Base-by-base conservation (phyloP, 2,113 vertebrate species). In the Lycocorax pyrrhopterus region DNA sequence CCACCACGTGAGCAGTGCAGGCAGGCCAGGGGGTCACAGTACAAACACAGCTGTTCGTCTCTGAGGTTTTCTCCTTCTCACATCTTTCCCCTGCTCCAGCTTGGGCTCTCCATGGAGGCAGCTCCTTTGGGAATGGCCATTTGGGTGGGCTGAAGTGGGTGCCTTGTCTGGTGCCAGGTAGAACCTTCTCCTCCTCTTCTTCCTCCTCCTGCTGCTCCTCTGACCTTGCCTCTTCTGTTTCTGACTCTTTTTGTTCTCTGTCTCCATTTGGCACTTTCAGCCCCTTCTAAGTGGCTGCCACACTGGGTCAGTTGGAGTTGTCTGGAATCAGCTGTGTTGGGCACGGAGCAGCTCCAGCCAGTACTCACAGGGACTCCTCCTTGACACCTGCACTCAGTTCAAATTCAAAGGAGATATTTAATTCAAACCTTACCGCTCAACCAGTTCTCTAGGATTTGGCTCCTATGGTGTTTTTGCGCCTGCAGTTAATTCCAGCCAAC, bases 271-370 rank as follows among this genome's bases (percentile, higher is more conserved):
- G 10, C 26, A 30, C 27, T 52, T 75, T 56, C 66, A 78, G 13
- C 12, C 12, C 18, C 12, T 71, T n/a, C 68, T 56, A 14, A 7
- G 8, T 43, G 29, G 7, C 49, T 51, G 37, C 0, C 1, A 14
- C 0, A 0, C 17, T 18, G 60, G 25, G 12, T 26, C 3, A 1
- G 10, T 1, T 16, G 18, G n/a, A 59, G 10, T 1, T 25, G 13
- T n/a, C 62, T 41, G 78, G n/a, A 60, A 26, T 30, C 69, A 68
- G 33, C 29, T 52, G 19, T 0, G 3, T 0, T 32, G 1, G 1
- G 18, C 71, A 14, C 0, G 1, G 16, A 27, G 67, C 35, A 62
- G 8, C 12, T 29, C 52, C 2, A 2, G 35, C 5, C 4, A 1
- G 8, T 21, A 23, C 7, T 35, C 76, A 71, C 30, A 83, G 27